Evolutionary conservation across 2,888 invertebrate species (phyloP).

Genomic region (Electrophaes corylata): DNA sequence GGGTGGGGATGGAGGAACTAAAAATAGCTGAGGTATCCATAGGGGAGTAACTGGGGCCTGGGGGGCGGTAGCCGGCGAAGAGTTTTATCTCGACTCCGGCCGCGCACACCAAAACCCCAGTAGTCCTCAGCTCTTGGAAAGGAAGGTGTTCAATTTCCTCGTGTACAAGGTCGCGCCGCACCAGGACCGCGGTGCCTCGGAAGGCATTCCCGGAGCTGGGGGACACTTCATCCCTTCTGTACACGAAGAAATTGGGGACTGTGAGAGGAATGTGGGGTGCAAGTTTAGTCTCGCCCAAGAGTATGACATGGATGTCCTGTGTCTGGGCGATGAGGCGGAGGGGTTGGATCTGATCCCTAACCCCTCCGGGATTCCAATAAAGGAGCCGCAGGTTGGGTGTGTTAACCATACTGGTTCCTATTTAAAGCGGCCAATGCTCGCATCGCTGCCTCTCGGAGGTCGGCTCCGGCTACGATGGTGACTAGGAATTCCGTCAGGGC

Average conservation of each 20-base stretch:
- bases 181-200: conserved; percentile 4
- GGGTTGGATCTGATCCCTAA: not conserved
- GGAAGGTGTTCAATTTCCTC: not conserved
- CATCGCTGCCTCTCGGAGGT: not conserved
- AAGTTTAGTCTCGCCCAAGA: not conserved
- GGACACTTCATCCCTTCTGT: not conserved
- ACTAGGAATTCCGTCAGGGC: not conserved
- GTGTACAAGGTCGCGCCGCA: conserved; percentile 11
- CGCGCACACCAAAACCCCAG: not conserved
- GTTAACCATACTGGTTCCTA: not conserved
- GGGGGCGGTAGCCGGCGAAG: not conserved
- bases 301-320: not conserved
- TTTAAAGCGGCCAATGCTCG: not conserved
- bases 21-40: not conserved
- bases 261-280: not conserved
- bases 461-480: not conserved
- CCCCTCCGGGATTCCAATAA: conserved; percentile 23
- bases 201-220: not conserved
- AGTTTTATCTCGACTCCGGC: not conserved
- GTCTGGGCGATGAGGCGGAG: conserved; percentile 5
- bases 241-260: not conserved
- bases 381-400: not conserved
- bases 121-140: not conserved
- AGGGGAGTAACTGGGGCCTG: not conserved
- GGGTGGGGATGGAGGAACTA: not conserved